Conservation (phyloP, 2,888 invertebrate species). For the Meganola albula region DNA sequence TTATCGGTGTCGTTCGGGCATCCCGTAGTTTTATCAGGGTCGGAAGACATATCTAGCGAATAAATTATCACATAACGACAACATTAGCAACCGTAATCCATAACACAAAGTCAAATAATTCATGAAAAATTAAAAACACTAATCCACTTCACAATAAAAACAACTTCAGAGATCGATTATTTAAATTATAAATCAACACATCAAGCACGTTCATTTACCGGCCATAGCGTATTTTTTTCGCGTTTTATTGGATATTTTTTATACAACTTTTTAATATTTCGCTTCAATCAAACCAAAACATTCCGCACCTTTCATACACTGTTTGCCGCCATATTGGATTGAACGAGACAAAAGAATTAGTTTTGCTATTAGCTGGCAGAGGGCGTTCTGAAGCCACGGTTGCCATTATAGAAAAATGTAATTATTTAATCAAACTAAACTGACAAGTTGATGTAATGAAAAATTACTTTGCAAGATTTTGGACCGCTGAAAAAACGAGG, state of each 20-base stretch:
- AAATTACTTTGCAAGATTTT: too few relatives aligned
- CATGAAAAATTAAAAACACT: too few relatives aligned
- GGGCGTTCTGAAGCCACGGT: slow-evolving; percentile 35
- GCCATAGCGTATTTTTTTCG: slow-evolving; percentile 49
- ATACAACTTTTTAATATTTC: slow-evolving; percentile 49
- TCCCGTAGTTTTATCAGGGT: slow-evolving; percentile 64
- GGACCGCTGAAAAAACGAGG: too few relatives aligned
- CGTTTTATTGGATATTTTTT: slow-evolving; percentile 39
- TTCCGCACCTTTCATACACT: slow-evolving; percentile 71
- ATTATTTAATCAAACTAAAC: too few relatives aligned
- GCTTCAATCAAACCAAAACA: slow-evolving; percentile 73
- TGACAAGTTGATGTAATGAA: too few relatives aligned
- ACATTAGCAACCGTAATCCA: slow-evolving; percentile 55
- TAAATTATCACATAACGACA: slow-evolving; percentile 64
- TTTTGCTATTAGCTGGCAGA: slow-evolving; percentile 38
- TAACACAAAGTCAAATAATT: slow-evolving; percentile 28
- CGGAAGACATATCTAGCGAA: slow-evolving; percentile 72
- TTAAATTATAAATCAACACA: slow-evolving; percentile 42
- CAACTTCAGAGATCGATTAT: slow-evolving; percentile 40
- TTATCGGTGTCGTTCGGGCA: slow-evolving; percentile 51
- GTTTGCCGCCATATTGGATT: slow-evolving; percentile 77
- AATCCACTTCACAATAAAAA: slow-evolving; percentile 41
- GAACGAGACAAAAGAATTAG: slow-evolving; percentile 64
- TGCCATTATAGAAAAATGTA: slow-evolving; percentile 37
- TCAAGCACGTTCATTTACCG: slow-evolving; percentile 44